These are phyloP conservation scores for Protobothrops mucrosquamatus DNA, from an alignment of 2,113 vertebrate genomes.

Conservation along the genomic window DNA sequence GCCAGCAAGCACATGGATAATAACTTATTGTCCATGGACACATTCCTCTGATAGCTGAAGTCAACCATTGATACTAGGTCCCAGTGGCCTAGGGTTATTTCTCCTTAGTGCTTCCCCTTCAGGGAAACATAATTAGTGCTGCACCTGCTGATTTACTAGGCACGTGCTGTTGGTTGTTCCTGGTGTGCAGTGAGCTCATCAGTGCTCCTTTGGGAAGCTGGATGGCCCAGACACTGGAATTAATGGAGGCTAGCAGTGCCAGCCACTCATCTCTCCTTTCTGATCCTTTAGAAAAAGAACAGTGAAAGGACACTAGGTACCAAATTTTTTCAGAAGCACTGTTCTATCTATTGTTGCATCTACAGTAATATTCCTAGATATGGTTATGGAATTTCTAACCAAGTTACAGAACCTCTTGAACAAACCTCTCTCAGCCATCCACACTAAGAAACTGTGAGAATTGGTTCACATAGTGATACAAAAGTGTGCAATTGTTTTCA, in stretches of 20 bases:
- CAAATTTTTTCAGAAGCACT: neutral
- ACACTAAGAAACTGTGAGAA: too few relatives aligned
- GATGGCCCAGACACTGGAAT: neutral
- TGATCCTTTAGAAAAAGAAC: neutral
- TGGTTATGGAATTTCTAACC: too few relatives aligned
- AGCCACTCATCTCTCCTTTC: neutral
- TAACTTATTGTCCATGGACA: neutral
- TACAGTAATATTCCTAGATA: neutral
- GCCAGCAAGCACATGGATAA: neutral
- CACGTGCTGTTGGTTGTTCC: neutral
- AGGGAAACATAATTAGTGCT: neutral
- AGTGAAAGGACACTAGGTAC: neutral
- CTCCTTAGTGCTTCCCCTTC: neutral
- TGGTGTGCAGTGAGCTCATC: neutral
- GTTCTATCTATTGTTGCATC: neutral
- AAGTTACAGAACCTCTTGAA: too few relatives aligned
- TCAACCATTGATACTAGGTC: neutral
- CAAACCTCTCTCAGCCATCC: too few relatives aligned
- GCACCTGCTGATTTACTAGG: neutral
- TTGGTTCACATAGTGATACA: too few relatives aligned
- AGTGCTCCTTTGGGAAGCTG: neutral
- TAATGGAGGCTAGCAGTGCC: neutral
- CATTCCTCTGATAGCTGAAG: neutral
- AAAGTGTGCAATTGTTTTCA: too few relatives aligned
- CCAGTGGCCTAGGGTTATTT: neutral